Percentiles rank a stretch among this genome's conserved stretches.
phyloP scores from a whole-genome alignment of 2,888 invertebrate species.

The Brachyptera putata region DNA sequence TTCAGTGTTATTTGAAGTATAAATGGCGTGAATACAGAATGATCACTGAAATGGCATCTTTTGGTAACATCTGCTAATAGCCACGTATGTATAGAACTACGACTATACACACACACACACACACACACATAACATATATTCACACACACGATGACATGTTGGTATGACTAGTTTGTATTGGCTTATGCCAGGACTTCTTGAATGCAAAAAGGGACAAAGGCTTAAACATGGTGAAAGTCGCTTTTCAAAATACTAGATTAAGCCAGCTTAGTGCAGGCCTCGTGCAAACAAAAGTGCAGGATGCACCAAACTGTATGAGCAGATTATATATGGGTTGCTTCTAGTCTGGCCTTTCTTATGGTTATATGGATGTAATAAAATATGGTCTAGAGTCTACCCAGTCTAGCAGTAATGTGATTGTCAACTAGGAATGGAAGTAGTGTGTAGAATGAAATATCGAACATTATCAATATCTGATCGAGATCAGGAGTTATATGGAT shows the following conservation, averaged over 20 bases:
- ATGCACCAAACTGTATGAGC: slow-evolving; percentile 18
- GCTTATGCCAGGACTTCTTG: background rate
- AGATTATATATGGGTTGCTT: slow-evolving; percentile 13
- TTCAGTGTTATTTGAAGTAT: too few species aligned
- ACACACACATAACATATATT: background rate
- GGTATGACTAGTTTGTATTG: slow-evolving; percentile 9
- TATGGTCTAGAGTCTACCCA: too few species aligned
- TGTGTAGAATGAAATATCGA: too few species aligned
- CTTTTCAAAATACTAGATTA: slow-evolving; percentile 28
- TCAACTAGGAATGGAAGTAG: too few species aligned
- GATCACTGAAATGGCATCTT: background rate
- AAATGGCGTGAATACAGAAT: too few species aligned
- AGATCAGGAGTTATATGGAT: too few species aligned
- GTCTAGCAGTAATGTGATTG: too few species aligned
- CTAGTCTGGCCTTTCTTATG: too few species aligned
- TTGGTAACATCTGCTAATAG: slow-evolving; percentile 12
- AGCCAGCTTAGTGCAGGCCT: slow-evolving; percentile 22
- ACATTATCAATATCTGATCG: too few species aligned
- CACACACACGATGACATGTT: slow-evolving; percentile 3
- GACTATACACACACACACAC: too few species aligned
- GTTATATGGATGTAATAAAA: too few species aligned
- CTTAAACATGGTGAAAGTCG: slow-evolving; percentile 26
- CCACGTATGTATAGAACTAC: too few species aligned
- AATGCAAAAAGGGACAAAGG: slow-evolving; percentile 16
- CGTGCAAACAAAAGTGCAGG: background rate